A percentile compares a stretch with the other conserved stretches of the same genome.
These are phyloP conservation scores for Drosophila littoralis DNA, from an alignment of 1,140 invertebrate species.

Conservation along the genomic window DNA sequence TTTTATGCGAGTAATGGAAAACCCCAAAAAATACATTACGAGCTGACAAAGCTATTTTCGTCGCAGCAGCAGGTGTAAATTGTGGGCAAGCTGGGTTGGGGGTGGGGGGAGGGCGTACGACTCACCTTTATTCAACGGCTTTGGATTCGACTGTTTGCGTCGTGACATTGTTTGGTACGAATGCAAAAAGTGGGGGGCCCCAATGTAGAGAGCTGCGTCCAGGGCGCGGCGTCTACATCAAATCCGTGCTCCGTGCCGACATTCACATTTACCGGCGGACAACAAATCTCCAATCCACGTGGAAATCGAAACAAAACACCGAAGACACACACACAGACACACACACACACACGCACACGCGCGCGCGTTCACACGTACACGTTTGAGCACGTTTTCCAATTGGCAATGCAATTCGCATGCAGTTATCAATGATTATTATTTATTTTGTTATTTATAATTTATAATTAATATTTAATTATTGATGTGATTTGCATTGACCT, in stretches of 20 bases:
- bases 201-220: conserved; percentile 47
- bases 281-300: conserved; percentile 1
- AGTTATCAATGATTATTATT: conserved; percentile 40
- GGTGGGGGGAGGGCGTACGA: background rate
- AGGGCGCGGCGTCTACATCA: conserved; percentile 60
- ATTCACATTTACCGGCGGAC: conserved; percentile 65
- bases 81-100: background rate
- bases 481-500: conserved; percentile 34
- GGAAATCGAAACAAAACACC: conserved; percentile 10
- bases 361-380: background rate
- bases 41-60: conserved; percentile 43
- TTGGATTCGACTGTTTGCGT: conserved; percentile 86
- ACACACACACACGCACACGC: conserved; percentile 4
- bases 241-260: conserved; percentile 32
- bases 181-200: conserved; percentile 49
- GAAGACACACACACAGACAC: conserved; percentile 23
- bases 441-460: background rate
- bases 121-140: conserved; percentile 86
- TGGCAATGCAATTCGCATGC: conserved; percentile 30
- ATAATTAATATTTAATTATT: conserved; percentile 30
- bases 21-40: conserved; percentile 33
- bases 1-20: conserved; percentile 29
- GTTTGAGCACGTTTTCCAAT: background rate
- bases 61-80: conserved; percentile 45
- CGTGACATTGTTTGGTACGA: conserved; percentile 85